A percentile compares a stretch with the other conserved stretches of the same genome.
Conservation (phyloP, 2,888 invertebrate genomes). For the Diaprepes abbreviatus region DNA sequence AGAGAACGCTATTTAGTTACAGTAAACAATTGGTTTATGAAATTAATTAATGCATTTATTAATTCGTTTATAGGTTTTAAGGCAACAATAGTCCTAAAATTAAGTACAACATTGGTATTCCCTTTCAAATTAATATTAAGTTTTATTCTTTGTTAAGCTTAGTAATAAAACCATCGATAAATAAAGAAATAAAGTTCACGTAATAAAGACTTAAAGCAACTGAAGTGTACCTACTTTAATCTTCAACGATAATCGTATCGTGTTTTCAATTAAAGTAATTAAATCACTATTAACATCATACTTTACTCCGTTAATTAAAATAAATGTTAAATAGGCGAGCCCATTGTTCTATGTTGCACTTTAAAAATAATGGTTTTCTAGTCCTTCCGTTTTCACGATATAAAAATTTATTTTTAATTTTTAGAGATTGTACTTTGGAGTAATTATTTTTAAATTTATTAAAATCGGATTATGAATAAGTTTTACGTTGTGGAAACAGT, state of each 20-base stretch:
- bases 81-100: too few relatives aligned
- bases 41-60: too few relatives aligned
- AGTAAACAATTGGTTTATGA: too few relatives aligned
- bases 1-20: too few relatives aligned
- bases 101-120: too few relatives aligned
- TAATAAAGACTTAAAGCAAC: slow-evolving; percentile 11
- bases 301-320: slow-evolving; percentile 11
- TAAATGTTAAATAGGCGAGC: slow-evolving; percentile 9
- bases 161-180: not conserved
- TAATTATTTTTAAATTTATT: slow-evolving; percentile 7
- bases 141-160: not conserved
- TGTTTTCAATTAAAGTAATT: slow-evolving; percentile 20
- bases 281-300: slow-evolving; percentile 11
- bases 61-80: too few relatives aligned
- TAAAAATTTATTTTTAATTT: slow-evolving; percentile 7
- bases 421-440: not conserved
- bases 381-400: not conserved
- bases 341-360: slow-evolving; percentile 8
- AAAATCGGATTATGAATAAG: not conserved
- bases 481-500: not conserved
- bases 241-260: slow-evolving; percentile 11
- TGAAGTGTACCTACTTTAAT: not conserved
- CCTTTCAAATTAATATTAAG: too few relatives aligned
- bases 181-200: not conserved
- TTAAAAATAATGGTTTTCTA: slow-evolving; percentile 13